Percentiles rank a stretch among this genome's conserved stretches.
phyloP scores from a whole-genome alignment of 2,888 invertebrate species.

The Linnaemya tessellans region DNA sequence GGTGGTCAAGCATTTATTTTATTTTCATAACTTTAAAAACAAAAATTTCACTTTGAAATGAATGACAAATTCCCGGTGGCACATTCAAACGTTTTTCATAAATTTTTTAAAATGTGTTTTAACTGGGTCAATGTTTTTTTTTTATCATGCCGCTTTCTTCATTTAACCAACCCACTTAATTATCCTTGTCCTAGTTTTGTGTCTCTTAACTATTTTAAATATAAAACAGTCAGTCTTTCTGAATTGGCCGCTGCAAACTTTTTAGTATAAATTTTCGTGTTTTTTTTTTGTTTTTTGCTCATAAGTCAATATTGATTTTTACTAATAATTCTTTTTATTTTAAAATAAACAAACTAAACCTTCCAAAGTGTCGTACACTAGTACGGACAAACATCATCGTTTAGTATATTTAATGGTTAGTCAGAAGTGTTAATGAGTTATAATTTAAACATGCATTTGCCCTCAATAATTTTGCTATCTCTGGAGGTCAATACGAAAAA shows the following conservation, averaged over 20 bases:
- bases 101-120: neutral
- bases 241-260: neutral
- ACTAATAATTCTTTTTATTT: conserved; percentile 1
- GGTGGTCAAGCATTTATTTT: no score
- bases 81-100: no score
- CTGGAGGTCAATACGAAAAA: conserved; percentile 3
- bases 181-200: conserved; percentile 24
- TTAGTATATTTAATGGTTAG: neutral
- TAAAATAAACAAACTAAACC: neutral
- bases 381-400: neutral
- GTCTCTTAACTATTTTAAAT: neutral
- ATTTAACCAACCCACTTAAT: conserved; percentile 4
- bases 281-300: neutral
- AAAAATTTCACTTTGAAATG: no score
- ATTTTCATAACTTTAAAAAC: no score
- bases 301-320: conserved; percentile 33
- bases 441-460: neutral
- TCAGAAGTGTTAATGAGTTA: conserved; percentile 21
- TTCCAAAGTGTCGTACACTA: neutral
- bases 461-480: conserved; percentile 26
- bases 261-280: conserved; percentile 7
- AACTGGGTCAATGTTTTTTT: neutral
- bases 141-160: neutral
- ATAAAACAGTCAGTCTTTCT: neutral
- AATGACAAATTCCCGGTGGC: no score